A percentile compares a stretch with the other conserved stretches of the same genome.
Evolutionary conservation across 2,113 vertebrate genomes (phyloP).

Genomic region (Lepus europaeus): DNA sequence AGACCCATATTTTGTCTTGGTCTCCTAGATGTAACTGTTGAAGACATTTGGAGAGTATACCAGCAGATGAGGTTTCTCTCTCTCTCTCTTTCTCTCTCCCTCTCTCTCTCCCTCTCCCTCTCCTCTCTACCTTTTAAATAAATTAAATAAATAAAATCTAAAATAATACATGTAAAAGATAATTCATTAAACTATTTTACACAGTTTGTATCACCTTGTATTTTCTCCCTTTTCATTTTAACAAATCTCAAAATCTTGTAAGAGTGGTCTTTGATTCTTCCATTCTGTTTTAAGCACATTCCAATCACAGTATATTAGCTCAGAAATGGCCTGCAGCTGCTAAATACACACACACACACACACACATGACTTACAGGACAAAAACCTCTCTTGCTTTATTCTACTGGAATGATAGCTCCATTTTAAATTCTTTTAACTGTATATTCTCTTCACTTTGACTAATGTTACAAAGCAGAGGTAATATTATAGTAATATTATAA

Average conservation of each 20-base stretch:
- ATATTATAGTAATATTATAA: not conserved
- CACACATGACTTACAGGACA: not conserved
- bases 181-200: not conserved
- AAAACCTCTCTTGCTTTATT: not conserved
- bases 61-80: too few relatives aligned
- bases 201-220: not conserved
- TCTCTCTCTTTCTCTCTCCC: too few relatives aligned
- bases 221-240: not conserved
- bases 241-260: not conserved
- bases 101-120: too few relatives aligned
- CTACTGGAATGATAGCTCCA: not conserved
- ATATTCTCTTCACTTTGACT: not conserved
- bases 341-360: not conserved
- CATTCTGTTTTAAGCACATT: not conserved
- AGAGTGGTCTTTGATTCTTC: not conserved
- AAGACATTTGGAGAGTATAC: too few relatives aligned
- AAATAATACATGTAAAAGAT: not conserved
- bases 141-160: too few relatives aligned
- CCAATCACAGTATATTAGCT: not conserved
- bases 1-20: too few relatives aligned
- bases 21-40: too few relatives aligned
- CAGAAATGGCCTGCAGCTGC: not conserved
- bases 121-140: too few relatives aligned
- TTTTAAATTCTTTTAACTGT: not conserved
- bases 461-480: not conserved